Evolutionary conservation across 2,797 vertebrate species (phyloP).

Genomic region (Sebastes minor): DNA sequence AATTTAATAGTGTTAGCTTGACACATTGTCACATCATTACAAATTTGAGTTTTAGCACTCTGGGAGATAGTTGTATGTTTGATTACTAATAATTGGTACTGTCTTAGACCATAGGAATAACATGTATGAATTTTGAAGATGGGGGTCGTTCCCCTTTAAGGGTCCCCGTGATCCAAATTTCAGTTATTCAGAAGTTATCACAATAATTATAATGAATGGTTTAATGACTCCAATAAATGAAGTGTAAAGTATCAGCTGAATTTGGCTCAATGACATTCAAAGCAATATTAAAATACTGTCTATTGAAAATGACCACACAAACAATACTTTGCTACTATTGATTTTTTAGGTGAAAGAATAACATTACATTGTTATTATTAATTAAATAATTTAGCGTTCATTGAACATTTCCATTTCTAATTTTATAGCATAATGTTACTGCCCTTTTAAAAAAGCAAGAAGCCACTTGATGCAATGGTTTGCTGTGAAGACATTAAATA

Average conservation of each 20-base stretch:
- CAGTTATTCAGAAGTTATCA: slow-evolving; percentile 20
- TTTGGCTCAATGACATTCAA: slow-evolving; percentile 10
- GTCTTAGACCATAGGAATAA: not conserved
- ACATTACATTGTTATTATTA: not conserved
- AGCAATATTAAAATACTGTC: not conserved
- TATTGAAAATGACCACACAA: not conserved
- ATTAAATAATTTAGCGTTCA: not conserved
- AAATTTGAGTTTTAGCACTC: no score
- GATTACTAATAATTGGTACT: no score
- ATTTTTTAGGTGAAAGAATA: slow-evolving; percentile 6
- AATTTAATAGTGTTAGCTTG: not conserved
- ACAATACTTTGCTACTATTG: not conserved
- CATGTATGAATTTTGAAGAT: not conserved
- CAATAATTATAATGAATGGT: slow-evolving; percentile 40
- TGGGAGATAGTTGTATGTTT: no score
- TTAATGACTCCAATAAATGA: no score
- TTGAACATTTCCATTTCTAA: not conserved
- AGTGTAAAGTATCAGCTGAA: not conserved
- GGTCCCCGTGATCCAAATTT: not conserved
- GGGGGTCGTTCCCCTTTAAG: not conserved
- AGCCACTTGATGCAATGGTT: not conserved
- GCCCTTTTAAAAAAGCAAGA: slow-evolving; percentile 18
- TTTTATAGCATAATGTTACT: not conserved
- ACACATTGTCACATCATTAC: no score
- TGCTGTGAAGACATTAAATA: not conserved